phyloP scores from a whole-genome alignment of 2,797 vertebrate genomes.

The Danio tinwini region DNA sequence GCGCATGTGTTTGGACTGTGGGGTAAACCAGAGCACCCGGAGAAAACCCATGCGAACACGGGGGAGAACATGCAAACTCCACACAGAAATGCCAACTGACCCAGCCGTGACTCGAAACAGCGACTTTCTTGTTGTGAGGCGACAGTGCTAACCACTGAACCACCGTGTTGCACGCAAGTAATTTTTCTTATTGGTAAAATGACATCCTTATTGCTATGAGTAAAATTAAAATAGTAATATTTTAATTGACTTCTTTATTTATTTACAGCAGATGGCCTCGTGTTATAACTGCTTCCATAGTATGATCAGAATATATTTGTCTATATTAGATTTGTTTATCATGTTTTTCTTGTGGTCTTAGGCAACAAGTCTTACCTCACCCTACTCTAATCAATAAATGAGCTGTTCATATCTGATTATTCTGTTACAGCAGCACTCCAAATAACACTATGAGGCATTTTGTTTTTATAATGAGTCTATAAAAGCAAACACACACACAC shows the following conservation, averaged over 20 bases:
- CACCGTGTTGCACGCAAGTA: too few relatives aligned
- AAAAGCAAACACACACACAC: constrained; percentile 19
- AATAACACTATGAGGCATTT: neutral
- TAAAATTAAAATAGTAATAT: neutral
- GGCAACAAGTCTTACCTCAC: neutral
- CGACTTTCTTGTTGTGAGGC: too few relatives aligned
- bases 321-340: neutral
- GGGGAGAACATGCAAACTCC: too few relatives aligned
- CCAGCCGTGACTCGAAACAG: too few relatives aligned
- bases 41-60: too few relatives aligned
- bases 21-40: too few relatives aligned
- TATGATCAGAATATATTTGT: neutral
- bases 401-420: neutral
- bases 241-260: too few relatives aligned
- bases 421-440: neutral
- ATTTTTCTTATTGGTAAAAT: neutral
- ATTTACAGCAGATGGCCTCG: neutral
- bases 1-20: too few relatives aligned
- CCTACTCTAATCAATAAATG: neutral
- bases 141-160: too few relatives aligned
- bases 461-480: constrained; percentile 14
- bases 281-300: neutral
- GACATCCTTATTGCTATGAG: neutral
- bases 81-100: too few relatives aligned
- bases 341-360: neutral